Evolutionary conservation across 1,140 invertebrate species (phyloP), one percentile per base, ranked within the genome.

Genomic region (Lucilia sericata): DNA sequence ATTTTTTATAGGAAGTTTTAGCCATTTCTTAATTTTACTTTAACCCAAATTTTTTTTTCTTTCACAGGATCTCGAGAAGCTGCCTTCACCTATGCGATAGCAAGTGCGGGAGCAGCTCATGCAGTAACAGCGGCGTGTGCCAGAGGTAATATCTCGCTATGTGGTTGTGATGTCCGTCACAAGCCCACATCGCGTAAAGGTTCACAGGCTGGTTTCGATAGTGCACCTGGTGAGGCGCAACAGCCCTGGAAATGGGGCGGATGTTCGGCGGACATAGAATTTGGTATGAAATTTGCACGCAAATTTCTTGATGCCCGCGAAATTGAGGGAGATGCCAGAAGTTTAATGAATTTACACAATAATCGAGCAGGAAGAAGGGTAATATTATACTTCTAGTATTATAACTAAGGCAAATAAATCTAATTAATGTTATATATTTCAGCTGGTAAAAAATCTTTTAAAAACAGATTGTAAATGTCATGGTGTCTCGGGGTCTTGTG

Each of bases 261-360:
- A 0, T 98, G 97, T 87, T 96, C 95, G 85, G 96, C 95, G 0
- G 95, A 96, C 87, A 94, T 96, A 25, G 94, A 94, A 13, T 96
- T 94, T 86, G 96, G 96, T 12, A 94, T 96, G 89, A 93, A 94
- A 85, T 95, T 96, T 89, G 94, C 96, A 30, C 92, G 96, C 75
- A 94, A 94, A 87, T 97, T 97, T 92, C 93, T 97, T 85, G 96
- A 98, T 91, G 94, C 96, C 74, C 92, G 96, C 82, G 95, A 97
- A 89, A 92, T 97, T 83, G 96, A 97, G 89, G 86, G 94, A 0
- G 96, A 98, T 90, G 96, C 96, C 5, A 92, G 97, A 49, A 96
- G 96, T 82, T 92, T 98, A 85, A 99, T 99, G 97, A 99, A 99
- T 92, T 93, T 99, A 47, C 98, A 99, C 91, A 99, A 99, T 91